These are phyloP conservation scores for Eupsilia transversa DNA, from an alignment of 2,888 invertebrate species.

Conservation along the genomic window DNA sequence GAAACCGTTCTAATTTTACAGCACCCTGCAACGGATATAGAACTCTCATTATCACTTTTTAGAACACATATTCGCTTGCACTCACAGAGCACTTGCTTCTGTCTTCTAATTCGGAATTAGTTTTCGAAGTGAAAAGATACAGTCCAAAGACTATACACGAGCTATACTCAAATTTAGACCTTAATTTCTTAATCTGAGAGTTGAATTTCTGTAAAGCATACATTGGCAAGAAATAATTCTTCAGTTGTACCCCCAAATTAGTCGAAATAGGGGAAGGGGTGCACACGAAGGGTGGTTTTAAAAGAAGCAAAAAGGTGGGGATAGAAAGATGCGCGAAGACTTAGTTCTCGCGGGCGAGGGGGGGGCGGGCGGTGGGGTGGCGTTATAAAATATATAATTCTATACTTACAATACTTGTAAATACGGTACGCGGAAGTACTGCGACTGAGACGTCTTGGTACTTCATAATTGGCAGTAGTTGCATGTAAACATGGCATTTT, in stretches of 20 bases:
- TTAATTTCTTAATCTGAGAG: constrained; percentile 71
- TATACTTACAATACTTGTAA: constrained; percentile 91
- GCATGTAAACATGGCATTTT: constrained; percentile 2
- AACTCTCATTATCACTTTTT: constrained; percentile 59
- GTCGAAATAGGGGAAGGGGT: constrained; percentile 91
- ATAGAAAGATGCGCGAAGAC: constrained; percentile 91
- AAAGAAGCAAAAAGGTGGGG: constrained; percentile 91
- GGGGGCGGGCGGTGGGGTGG: constrained; percentile 76
- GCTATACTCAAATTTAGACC: constrained; percentile 70
- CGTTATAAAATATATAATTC: constrained; percentile 91
- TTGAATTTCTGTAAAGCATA: constrained; percentile 72
- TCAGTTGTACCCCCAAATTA: constrained; percentile 91
- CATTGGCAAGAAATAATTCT: constrained; percentile 89
- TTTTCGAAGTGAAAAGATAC: constrained; percentile 91
- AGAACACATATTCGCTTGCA: constrained; percentile 66
- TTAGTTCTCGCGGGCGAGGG: constrained; percentile 88
- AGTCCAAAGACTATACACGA: constrained; percentile 88
- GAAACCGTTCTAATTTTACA: constrained; percentile 90
- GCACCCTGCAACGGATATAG: constrained; percentile 55
- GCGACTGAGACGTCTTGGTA: constrained; percentile 74
- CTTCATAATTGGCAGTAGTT: constrained; percentile 67
- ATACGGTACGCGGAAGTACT: constrained; percentile 90
- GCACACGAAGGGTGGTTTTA: constrained; percentile 90
- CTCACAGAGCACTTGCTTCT: constrained; percentile 83
- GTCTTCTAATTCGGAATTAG: constrained; percentile 90